A percentile compares a stretch with the other conserved stretches of the same genome.
phyloP scores from a whole-genome alignment of 2,113 vertebrate species.

The Dromaius novaehollandiae region DNA sequence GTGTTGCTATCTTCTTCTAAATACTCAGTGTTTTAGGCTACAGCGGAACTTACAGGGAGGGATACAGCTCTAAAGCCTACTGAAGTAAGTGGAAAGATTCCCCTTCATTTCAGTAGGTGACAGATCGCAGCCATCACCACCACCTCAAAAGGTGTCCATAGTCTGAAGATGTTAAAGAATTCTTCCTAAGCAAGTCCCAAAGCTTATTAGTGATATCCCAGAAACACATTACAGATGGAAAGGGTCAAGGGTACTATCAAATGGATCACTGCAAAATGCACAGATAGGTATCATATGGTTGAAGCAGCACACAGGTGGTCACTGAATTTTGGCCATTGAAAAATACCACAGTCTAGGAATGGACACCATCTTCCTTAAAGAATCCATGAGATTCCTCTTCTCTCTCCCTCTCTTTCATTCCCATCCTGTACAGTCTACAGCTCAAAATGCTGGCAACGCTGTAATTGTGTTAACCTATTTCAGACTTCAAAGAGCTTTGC shows the following conservation, averaged over 20 bases:
- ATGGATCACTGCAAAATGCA: background rate
- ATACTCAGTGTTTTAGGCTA: background rate
- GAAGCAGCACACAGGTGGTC: background rate
- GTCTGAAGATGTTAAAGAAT: background rate
- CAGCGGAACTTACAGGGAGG: background rate
- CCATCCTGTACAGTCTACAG: background rate
- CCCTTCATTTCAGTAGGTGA: background rate
- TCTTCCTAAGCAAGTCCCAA: background rate
- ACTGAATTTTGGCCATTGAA: background rate
- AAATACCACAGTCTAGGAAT: background rate
- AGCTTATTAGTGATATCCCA: background rate
- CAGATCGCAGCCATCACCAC: background rate
- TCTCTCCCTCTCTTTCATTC: background rate
- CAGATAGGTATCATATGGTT: background rate
- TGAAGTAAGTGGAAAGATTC: background rate
- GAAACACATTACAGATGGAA: background rate
- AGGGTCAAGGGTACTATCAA: background rate
- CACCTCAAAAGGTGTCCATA: background rate
- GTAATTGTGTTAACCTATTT: background rate
- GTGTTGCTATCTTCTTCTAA: slow-evolving; percentile 25
- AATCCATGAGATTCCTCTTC: background rate
- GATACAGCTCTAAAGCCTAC: background rate
- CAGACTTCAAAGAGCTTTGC: background rate
- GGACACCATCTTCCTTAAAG: background rate
- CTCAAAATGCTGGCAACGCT: background rate